Percentiles rank a stretch among this genome's conserved stretches.
Evolutionary conservation across 2,888 invertebrate species (phyloP).

Genomic region (Ophioninae sp.): DNA sequence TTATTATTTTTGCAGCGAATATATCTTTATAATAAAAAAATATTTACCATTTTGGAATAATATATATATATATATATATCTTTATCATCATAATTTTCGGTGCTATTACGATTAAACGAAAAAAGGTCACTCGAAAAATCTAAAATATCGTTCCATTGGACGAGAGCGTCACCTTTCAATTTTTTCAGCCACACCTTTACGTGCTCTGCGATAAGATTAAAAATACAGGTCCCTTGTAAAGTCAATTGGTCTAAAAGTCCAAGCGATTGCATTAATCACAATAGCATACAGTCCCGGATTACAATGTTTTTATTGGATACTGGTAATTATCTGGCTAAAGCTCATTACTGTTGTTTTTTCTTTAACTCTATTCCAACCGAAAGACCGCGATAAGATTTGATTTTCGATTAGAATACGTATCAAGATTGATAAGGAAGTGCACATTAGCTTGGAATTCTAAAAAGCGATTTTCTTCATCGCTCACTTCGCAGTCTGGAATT

Average conservation of each 20-base stretch:
- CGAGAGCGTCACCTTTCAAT: not conserved
- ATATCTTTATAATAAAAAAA: no score
- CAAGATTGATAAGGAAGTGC: not conserved
- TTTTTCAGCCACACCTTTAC: not conserved
- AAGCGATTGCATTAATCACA: not conserved
- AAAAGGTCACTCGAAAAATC: not conserved
- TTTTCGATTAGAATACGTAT: not conserved
- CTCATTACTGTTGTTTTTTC: not conserved
- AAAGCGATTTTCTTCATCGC: not conserved
- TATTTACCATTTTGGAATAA: no score
- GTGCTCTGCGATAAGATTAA: slow-evolving; percentile 25
- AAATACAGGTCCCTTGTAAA: not conserved
- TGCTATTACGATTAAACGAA: not conserved
- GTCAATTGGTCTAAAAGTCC: not conserved
- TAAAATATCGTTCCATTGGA: not conserved
- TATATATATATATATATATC: no score
- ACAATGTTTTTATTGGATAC: not conserved
- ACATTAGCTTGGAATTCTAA: not conserved
- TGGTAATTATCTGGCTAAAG: not conserved
- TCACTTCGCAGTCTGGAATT: not conserved
- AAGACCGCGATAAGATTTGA: not conserved
- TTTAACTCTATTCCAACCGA: not conserved
- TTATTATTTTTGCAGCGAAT: no score
- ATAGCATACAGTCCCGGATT: not conserved
- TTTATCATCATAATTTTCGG: no score